Conservation (phyloP, 2,888 invertebrate species). For the Caenorhabditis sp. region DNA sequence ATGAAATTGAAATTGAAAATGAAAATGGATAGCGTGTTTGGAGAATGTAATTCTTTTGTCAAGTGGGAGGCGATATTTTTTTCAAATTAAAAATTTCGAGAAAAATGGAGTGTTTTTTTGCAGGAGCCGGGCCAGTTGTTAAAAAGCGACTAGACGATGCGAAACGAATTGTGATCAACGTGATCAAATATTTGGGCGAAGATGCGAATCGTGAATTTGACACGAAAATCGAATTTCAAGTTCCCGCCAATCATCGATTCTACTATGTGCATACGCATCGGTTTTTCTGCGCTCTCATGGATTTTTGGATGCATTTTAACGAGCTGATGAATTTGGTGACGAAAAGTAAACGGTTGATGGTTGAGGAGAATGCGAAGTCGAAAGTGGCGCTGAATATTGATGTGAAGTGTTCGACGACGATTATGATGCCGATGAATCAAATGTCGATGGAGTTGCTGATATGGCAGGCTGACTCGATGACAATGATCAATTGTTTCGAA, state of each 20-base stretch:
- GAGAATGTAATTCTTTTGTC: neutral
- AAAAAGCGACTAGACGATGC: conserved; percentile 24
- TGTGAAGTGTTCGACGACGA: conserved; percentile 41
- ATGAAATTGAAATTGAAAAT: neutral
- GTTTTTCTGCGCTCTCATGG: conserved; percentile 86
- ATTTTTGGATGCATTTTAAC: conserved; percentile 82
- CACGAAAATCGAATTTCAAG: conserved; percentile 80
- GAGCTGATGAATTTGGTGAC: conserved; percentile 82
- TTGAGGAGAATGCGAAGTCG: conserved; percentile 17
- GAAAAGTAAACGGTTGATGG: conserved; percentile 41
- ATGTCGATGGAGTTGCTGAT: conserved; percentile 45
- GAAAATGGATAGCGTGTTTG: neutral
- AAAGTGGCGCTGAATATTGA: conserved; percentile 35
- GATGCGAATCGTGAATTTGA: conserved; percentile 77
- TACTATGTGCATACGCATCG: conserved; percentile 78
- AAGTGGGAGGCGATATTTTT: neutral
- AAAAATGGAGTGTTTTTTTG: too few relatives aligned
- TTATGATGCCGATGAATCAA: conserved; percentile 63
- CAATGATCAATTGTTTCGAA: conserved; percentile 51
- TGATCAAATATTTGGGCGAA: conserved; percentile 64
- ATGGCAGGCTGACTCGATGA: conserved; percentile 39
- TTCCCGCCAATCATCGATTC: conserved; percentile 74
- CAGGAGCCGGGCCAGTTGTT: neutral
- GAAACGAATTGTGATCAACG: conserved; percentile 26
- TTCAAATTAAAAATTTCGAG: neutral